Base-by-base conservation (phyloP, 2,797 vertebrate species). In the Eupleurogrammus muticus region DNA sequence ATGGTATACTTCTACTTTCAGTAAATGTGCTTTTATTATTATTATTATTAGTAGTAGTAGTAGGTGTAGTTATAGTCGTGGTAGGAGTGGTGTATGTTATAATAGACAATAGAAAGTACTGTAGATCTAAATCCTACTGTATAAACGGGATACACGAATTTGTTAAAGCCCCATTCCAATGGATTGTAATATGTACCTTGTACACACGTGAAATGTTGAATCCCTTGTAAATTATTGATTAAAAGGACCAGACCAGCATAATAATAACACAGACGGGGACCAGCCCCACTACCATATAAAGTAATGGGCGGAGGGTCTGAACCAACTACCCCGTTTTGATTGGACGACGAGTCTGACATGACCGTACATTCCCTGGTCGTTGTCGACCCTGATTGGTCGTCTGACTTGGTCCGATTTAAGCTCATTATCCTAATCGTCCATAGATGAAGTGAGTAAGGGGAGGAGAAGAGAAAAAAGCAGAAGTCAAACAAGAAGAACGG, bases 391-490 rank as follows among this genome's bases (percentile, higher is more conserved):
- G 74, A 94, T 95, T 95, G 94, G 94, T 51, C 50, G 0, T 1
- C 10, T 44, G 44, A 49, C 87, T 94, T 94, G 91, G 94, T 94
- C 89, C 92, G 93, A 95, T 95, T 89, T 84, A 65, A 54, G 73
- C 75, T 93, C 86, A 94, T 94, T 93, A 90, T 82, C 88, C n/a
- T 93, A 87, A 94, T 93, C 83, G 87, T 80, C 85, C 85, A 72
- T 71, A 62, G 86, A 82, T 77, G 91, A 83, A 80, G 85, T 70
- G 73, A 73, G 28, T 28, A 6, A 28, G 28, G 28, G 55, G 34
- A 14, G 23, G n/a, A 34, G 32, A 5, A 28, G n/a, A 46, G 48
- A 59, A 79, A 62, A 53, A 66, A 63, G 56, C 58, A 46, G 68
- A 69, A 75, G 65, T 74, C 46, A 66, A 87, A 88, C 80, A 77